Base-by-base conservation (phyloP, 2,113 vertebrate species). In the Podarcis cretensis region DNA sequence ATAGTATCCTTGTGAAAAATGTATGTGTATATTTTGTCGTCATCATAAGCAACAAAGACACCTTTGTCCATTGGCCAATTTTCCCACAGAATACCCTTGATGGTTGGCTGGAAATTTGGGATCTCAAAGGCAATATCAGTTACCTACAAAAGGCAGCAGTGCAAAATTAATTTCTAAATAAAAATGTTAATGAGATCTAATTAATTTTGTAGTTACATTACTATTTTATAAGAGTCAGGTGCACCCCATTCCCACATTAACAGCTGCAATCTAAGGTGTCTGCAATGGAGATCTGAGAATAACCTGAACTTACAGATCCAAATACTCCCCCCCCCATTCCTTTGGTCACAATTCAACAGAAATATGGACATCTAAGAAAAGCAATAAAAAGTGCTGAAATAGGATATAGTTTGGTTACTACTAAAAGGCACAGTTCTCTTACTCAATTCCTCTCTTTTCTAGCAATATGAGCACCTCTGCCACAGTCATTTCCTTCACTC, bases 31-130 rank as follows among this genome's bases (percentile, higher is more conserved):
- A 97, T 97, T 92, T 99, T 99, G 93, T 99, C 98, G 75, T 99
- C 98, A 71, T 99, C 98, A 54, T 98, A 99, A 68, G 98, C 98
- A 89, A 98, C 96, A 95, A 99, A 99, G 90, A 98, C 98, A 65
- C 98, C 98, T 96, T 97, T 98, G 96, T 98, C 98, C 94, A 97
- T 94, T 2, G 97, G 97, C 97, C 98, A 99, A 95, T 98, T 98
- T 95, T 99, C 99, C 99, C 99, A 99, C 71, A 99, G 96, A 84
- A 99, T 97, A 93, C 98, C 98, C 92, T 98, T 99, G 95, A 98
- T 98, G 84, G 98, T 98, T 71, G 98, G 98, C 18, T 98, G 98
- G 92, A 99, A 98, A 92, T 98, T 96, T 86, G 98, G 98, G 93
- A 99, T 98, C 95, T 99, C 99, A 86, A 97, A 96, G 80, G 97